These are phyloP conservation scores for Drosophila virilis DNA, from an alignment of 1,140 invertebrate genomes.

Conservation along the genomic window DNA sequence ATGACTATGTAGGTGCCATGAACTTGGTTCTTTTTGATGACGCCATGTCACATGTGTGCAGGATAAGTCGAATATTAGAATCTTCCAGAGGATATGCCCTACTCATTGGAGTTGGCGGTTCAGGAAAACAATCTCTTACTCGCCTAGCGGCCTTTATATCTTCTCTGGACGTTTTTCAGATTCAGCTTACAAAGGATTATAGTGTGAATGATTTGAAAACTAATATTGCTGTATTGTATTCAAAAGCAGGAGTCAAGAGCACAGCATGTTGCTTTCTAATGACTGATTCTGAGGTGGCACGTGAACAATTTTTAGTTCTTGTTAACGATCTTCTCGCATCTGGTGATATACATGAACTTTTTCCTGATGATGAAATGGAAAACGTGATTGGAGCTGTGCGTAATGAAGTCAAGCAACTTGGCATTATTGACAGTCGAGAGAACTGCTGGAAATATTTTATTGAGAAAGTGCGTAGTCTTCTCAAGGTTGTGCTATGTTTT, in stretches of 20 bases:
- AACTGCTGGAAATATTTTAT: conserved; percentile 99
- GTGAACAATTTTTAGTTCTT: conserved; percentile 95
- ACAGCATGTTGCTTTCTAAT: conserved; percentile 95
- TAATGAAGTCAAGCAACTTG: conserved; percentile 91
- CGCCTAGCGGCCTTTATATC: conserved; percentile 95
- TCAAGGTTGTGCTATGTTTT: conserved; percentile 95
- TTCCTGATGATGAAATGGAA: conserved; percentile 96
- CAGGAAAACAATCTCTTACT: conserved; percentile 96
- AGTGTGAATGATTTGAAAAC: conserved; percentile 92
- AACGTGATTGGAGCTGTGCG: conserved; percentile 92
- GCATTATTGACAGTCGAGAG: conserved; percentile 93
- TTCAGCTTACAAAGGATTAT: conserved; percentile 95
- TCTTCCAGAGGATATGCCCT: conserved; percentile 95
- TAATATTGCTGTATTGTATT: conserved; percentile 93
- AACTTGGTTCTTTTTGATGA: conserved; percentile 98
- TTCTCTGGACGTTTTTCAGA: conserved; percentile 95
- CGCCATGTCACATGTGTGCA: conserved; percentile 95
- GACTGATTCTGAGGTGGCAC: conserved; percentile 96
- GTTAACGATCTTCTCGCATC: conserved; percentile 97
- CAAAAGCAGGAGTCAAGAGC: conserved; percentile 94
- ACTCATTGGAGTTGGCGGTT: conserved; percentile 96
- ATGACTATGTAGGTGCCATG: conserved; percentile 94
- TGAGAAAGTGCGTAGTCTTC: conserved; percentile 90
- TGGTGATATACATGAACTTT: conserved; percentile 96
- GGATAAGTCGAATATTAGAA: conserved; percentile 97